These are phyloP conservation scores for Cladopsammia gracilis DNA, from an alignment of 64 coral and sea anemone genomes.

Conservation along the genomic window DNA sequence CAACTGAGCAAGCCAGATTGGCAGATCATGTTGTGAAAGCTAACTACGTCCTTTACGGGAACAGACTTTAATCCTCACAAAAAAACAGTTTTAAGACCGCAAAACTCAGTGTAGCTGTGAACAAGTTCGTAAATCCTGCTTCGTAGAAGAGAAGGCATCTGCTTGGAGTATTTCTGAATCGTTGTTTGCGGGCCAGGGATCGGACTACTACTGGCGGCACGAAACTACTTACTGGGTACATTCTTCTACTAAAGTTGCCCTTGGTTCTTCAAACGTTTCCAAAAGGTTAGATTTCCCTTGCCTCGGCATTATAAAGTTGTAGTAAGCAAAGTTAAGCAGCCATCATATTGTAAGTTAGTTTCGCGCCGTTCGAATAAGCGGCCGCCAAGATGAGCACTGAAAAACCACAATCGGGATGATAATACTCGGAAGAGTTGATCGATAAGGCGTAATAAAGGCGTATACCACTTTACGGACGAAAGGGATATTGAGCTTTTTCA, in stretches of 20 bases:
- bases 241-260: too few relatives aligned
- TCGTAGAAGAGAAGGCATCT: neutral
- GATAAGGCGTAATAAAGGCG: slow-evolving; percentile 22
- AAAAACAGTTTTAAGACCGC: neutral
- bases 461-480: slow-evolving; percentile 17
- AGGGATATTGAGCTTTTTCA: neutral
- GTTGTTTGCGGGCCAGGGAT: neutral
- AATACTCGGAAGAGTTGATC: neutral
- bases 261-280: too few relatives aligned
- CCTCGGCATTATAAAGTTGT: too few relatives aligned
- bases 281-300: too few relatives aligned
- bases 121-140: neutral
- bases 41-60: neutral
- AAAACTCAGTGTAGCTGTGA: neutral
- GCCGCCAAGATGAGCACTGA: too few relatives aligned
- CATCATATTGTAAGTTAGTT: neutral
- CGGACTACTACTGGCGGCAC: neutral
- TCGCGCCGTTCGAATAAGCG: neutral
- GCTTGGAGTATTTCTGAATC: neutral
- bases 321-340: too few relatives aligned
- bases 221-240: too few relatives aligned
- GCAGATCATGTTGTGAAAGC: neutral
- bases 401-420: neutral
- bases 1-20: neutral
- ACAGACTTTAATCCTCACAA: neutral